Percentiles rank a stretch among this genome's conserved stretches.
phyloP scores from a whole-genome alignment of 2,888 invertebrate species.

The Trichogramma evanescens region DNA sequence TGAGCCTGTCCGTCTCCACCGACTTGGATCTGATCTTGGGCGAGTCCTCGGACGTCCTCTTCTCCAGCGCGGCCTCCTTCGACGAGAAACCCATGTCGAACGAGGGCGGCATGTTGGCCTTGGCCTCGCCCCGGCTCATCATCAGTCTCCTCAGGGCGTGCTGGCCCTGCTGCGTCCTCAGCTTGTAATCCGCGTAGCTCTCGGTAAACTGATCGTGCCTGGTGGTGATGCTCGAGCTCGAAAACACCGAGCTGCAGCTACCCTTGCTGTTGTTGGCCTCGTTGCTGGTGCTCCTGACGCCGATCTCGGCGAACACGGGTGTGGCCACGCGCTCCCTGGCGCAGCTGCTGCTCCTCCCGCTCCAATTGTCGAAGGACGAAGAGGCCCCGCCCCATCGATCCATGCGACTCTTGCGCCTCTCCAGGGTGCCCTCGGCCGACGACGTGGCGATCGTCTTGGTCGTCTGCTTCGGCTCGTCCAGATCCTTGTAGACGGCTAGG shows the following conservation, averaged over 20 bases:
- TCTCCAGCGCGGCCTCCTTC: slow-evolving; percentile 1
- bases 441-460: no score
- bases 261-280: slow-evolving; percentile 18
- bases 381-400: slow-evolving; percentile 37
- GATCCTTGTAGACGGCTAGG: slow-evolving; percentile 15
- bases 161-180: slow-evolving; percentile 32
- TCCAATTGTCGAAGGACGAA: slow-evolving; percentile 33
- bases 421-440: slow-evolving; percentile 34
- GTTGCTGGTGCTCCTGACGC: not conserved
- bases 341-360: slow-evolving; percentile 19
- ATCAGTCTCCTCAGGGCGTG: slow-evolving; percentile 24
- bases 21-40: slow-evolving; percentile 18
- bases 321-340: slow-evolving; percentile 17
- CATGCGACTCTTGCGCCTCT: slow-evolving; percentile 29
- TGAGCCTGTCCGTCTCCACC: slow-evolving; percentile 6
- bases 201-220: slow-evolving; percentile 36
- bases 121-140: not conserved
- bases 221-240: slow-evolving; percentile 18
- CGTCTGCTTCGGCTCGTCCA: slow-evolving; percentile 25
- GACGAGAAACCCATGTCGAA: slow-evolving; percentile 13
- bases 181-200: slow-evolving; percentile 39
- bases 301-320: slow-evolving; percentile 17
- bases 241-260: slow-evolving; percentile 7
- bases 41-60: slow-evolving; percentile 3
- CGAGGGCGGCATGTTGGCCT: slow-evolving; percentile 18